Evolutionary conservation across 1,140 invertebrate genomes (phyloP).

Genomic region (Homarus americanus): DNA sequence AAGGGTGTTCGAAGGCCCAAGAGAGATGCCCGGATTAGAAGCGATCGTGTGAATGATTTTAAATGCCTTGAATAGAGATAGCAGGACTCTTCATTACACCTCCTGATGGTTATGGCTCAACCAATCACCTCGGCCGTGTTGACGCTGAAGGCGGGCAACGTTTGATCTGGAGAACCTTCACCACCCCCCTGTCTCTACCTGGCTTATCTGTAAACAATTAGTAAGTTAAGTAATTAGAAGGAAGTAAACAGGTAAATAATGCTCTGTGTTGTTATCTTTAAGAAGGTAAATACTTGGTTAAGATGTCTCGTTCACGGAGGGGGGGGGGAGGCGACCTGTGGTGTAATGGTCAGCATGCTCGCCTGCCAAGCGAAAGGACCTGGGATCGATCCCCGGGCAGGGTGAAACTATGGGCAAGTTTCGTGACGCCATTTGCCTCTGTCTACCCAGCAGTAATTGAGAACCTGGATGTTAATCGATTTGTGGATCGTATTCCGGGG

Average conservation of each 20-base stretch:
- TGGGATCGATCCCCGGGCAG: no score
- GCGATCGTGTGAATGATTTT: constrained; percentile 57
- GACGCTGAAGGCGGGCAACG: neutral
- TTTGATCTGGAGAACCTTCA: neutral
- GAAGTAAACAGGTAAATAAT: neutral
- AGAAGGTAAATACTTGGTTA: no score
- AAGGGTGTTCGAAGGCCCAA: constrained; percentile 22
- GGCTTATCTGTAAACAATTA: neutral
- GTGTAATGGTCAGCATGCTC: no score
- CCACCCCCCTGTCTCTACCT: neutral
- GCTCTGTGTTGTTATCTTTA: no score
- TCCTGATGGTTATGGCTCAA: constrained; percentile 21
- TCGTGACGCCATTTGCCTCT: no score
- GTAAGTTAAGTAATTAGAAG: neutral
- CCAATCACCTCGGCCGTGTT: neutral
- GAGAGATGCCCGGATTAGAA: constrained; percentile 34
- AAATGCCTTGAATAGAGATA: constrained; percentile 34
- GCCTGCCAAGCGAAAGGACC: no score
- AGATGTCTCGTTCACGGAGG: no score
- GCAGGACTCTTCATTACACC: constrained; percentile 23
- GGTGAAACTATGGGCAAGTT: no score
- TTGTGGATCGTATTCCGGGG: no score
- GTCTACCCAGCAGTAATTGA: no score
- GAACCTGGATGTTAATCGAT: no score
- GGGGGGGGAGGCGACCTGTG: no score